Evolutionary conservation across 2,888 invertebrate genomes (phyloP).

Genomic region (Antitype chi): DNA sequence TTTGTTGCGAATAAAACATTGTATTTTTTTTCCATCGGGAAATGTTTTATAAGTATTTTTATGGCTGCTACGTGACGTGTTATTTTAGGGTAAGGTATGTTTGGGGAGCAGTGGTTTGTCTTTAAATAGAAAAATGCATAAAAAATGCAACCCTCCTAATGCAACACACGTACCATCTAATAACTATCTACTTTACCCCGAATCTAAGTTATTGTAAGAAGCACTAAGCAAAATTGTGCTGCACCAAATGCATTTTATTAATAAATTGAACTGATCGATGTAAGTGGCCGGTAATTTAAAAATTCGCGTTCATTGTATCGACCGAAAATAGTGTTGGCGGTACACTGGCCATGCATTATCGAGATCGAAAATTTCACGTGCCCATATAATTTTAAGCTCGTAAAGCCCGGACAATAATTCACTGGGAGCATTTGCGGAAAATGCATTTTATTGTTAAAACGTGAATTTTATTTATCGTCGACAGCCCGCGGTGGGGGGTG

Average conservation of each 20-base stretch:
- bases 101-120: constrained; percentile 75
- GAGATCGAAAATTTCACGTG: constrained; percentile 90
- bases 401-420: constrained; percentile 90
- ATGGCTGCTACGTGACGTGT: constrained; percentile 86
- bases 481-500: constrained; percentile 84
- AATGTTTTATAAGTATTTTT: constrained; percentile 88
- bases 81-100: constrained; percentile 75
- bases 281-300: constrained; percentile 68
- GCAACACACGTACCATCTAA: constrained; percentile 47
- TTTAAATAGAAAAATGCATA: constrained; percentile 78
- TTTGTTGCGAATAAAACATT: constrained; percentile 89
- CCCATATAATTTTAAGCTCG: constrained; percentile 91
- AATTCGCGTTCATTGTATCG: constrained; percentile 68
- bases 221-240: constrained; percentile 54
- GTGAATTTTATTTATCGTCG: constrained; percentile 91
- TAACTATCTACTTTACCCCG: constrained; percentile 37
- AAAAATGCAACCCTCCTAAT: constrained; percentile 76
- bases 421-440: constrained; percentile 90
- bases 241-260: constrained; percentile 47
- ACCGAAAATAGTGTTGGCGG: constrained; percentile 85
- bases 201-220: constrained; percentile 38
- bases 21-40: constrained; percentile 86
- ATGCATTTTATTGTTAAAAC: constrained; percentile 91
- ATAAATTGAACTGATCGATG: constrained; percentile 63
- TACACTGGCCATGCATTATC: constrained; percentile 84